A percentile compares a stretch with the other conserved stretches of the same genome.
phyloP scores from a whole-genome alignment of 35 echinoderm and acorn worm genomes.

The Strongylocentrotus purpuratus region DNA sequence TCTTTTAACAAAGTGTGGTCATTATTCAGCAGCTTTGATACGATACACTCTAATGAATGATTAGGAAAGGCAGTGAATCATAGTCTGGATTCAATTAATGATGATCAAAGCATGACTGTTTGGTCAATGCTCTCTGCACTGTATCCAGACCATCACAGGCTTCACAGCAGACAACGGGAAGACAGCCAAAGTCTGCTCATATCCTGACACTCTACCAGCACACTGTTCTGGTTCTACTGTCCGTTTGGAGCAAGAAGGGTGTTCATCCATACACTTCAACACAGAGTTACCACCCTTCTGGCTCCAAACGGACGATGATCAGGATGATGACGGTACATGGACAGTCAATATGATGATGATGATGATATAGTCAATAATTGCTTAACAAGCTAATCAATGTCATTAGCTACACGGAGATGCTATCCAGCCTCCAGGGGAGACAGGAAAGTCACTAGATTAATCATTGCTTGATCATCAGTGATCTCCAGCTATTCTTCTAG shows the following conservation, averaged over 20 bases:
- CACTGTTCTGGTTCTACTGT: background rate
- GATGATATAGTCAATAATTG: background rate
- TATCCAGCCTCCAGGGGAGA: background rate
- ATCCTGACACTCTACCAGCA: background rate
- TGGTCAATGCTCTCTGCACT: background rate
- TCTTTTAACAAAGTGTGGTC: background rate
- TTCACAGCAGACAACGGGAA: background rate
- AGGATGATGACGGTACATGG: background rate
- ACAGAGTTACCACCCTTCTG: too few relatives aligned
- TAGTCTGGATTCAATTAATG: background rate
- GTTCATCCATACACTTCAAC: too few relatives aligned
- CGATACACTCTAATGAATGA: background rate
- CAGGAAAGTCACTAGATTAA: background rate
- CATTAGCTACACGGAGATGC: background rate
- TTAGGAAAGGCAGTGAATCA: background rate
- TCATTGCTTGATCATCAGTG: background rate
- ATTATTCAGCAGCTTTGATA: background rate
- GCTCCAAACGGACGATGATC: background rate
- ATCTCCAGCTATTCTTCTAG: background rate
- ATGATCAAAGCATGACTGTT: background rate
- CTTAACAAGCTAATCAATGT: conserved; percentile 5
- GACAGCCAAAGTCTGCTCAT: background rate
- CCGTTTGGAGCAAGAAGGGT: too few relatives aligned
- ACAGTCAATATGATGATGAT: background rate
- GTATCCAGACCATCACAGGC: background rate